phyloP scores from a whole-genome alignment of 2,888 invertebrate species.

The Prosopocoilus inquinatus region DNA sequence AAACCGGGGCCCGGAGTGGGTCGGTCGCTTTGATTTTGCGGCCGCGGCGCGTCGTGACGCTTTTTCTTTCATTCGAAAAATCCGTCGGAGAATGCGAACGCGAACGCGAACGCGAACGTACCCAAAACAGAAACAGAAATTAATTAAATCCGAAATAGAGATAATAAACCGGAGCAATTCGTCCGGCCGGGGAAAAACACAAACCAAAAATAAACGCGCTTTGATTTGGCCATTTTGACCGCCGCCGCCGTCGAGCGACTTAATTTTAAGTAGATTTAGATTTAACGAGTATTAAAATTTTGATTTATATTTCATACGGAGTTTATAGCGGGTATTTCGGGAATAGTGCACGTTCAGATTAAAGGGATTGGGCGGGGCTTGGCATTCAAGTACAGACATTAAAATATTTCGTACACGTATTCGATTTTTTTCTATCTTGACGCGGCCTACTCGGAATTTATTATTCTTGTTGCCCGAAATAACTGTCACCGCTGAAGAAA shows the following conservation, averaged over 20 bases:
- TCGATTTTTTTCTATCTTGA: neutral
- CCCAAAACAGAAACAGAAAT: neutral
- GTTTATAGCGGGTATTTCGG: slow-evolving; percentile 30
- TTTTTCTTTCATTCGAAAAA: neutral
- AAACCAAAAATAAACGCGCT: slow-evolving; percentile 25
- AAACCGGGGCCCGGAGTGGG: slow-evolving; percentile 9
- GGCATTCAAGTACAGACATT: slow-evolving; percentile 26
- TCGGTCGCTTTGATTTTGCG: slow-evolving; percentile 13
- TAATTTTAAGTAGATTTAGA: slow-evolving; percentile 5
- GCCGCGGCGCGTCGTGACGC: neutral
- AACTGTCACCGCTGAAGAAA: no score
- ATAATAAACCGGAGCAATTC: slow-evolving; percentile 24
- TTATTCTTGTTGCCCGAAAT: no score
- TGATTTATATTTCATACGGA: slow-evolving; percentile 33
- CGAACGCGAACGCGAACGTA: no score
- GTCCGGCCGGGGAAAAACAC: slow-evolving; percentile 19
- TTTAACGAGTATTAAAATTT: slow-evolving; percentile 33
- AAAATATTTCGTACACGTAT: slow-evolving; percentile 26
- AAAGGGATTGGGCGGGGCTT: slow-evolving; percentile 27
- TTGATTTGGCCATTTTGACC: slow-evolving; percentile 26
- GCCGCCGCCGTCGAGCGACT: slow-evolving; percentile 9
- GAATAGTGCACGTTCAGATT: slow-evolving; percentile 20
- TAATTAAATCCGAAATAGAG: slow-evolving; percentile 14
- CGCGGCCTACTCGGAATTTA: no score
- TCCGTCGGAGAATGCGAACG: no score